Evolutionary conservation across 2,113 vertebrate species (phyloP).

Genomic region (Sporophila hypoxantha): DNA sequence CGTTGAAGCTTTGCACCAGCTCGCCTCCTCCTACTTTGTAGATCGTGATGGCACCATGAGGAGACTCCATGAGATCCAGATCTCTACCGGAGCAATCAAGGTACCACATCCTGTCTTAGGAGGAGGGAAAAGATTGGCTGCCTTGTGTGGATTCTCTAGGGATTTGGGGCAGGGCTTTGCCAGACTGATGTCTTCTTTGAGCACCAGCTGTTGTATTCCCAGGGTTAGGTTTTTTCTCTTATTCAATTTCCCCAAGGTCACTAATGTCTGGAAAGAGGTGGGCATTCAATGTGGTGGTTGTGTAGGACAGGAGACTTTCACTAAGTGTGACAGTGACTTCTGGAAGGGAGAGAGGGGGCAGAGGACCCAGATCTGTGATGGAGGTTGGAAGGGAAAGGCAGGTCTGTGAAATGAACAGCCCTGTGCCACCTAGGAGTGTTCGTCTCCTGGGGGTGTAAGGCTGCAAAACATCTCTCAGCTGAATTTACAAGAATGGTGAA

Average conservation of each 20-base stretch:
- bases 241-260: background rate
- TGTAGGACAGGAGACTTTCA: background rate
- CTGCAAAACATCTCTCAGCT: background rate
- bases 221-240: background rate
- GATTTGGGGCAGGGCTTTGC: background rate
- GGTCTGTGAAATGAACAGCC: background rate
- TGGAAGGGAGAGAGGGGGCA: background rate
- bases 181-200: background rate
- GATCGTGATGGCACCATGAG: slow-evolving; percentile 98
- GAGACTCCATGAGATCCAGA: slow-evolving; percentile 97
- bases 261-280: background rate
- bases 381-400: background rate
- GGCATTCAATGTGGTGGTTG: background rate
- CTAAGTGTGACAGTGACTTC: background rate
- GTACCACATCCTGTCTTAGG: slow-evolving; percentile 59
- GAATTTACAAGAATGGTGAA: slow-evolving; percentile 18
- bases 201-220: background rate
- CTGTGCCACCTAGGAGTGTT: background rate
- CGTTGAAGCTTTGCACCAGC: slow-evolving; percentile 94
- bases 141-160: background rate
- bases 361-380: background rate
- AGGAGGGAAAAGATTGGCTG: background rate
- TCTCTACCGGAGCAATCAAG: slow-evolving; percentile 98
- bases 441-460: background rate
- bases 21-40: slow-evolving; percentile 97